Evolutionary conservation across 2,113 vertebrate genomes (phyloP), one percentile per base, ranked within the genome.

Genomic region (Lophius piscatorius): DNA sequence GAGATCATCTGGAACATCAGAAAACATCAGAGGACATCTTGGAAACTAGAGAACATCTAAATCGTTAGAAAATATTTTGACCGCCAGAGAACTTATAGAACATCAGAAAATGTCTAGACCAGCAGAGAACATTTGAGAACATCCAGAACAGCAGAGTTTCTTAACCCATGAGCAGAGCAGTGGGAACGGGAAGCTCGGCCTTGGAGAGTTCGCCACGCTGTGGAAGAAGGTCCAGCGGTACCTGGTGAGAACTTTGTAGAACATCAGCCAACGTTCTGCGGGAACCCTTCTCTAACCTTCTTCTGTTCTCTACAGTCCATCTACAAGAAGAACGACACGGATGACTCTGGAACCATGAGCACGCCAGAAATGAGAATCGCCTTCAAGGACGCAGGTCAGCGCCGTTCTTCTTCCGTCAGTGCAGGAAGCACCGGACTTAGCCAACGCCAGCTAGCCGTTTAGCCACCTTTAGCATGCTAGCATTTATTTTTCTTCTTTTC

Each of bases 221-320:
- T 96, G 94, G 94, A 90, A 95, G 91, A 98, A 97, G 86, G 90
- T 97, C 34, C 88, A 82, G 74, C 94, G 87, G 20, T 96, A 94
- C 56, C 83, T 96, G 94, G 94, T 96, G 90, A 92, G 66, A 23
- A 1, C 48, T 18, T 2, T 23, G 36, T 3, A 1, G 36, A 12
- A 12, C 9, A 5, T 16, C 14, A 38, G 14, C 38, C 20, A 17
- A 10, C 7, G 9, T 14, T 20, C n/a, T 39, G 36, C 5, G 6
- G 13, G 14, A 2, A n/a, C 14, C n/a, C 8, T 17, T 12, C 33
- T 8, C n/a, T 8, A 5, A 22, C 3, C 40, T 21, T 18, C 18
- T 22, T 8, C 3, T 22, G 9, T 22, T 0, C 22, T 49, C 14
- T 12, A 0, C 23, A 91, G 90, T 63, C 70, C 9, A 79, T 91